phyloP scores from a whole-genome alignment of 2,113 vertebrate genomes.

The Heptranchias perlo region DNA sequence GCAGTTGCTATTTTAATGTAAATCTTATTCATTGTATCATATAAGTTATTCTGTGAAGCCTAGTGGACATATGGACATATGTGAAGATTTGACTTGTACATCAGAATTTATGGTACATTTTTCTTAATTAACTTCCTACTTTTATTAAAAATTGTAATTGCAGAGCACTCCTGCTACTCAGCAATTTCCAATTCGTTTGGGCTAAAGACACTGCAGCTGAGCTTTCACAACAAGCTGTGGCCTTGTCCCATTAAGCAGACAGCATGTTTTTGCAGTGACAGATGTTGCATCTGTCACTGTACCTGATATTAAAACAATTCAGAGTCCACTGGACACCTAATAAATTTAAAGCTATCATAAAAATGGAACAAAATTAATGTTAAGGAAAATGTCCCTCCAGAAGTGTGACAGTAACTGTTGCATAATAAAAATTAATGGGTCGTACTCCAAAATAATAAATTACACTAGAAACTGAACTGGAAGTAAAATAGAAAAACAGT shows the following conservation, averaged over 20 bases:
- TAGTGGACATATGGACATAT: neutral
- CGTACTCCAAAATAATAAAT: neutral
- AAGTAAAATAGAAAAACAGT: neutral
- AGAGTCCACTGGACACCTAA: neutral
- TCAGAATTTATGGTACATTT: neutral
- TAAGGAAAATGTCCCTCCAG: neutral
- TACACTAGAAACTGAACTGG: neutral
- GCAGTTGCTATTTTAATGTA: neutral
- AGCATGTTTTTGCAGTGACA: neutral
- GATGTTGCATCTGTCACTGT: neutral
- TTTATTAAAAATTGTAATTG: slow-evolving; percentile 14
- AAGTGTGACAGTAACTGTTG: neutral
- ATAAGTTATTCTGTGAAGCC: neutral
- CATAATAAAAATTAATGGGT: neutral
- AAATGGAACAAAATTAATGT: neutral
- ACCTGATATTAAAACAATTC: neutral
- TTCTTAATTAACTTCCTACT: neutral
- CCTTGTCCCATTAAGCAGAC: neutral
- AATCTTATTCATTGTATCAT: neutral
- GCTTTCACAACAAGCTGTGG: neutral
- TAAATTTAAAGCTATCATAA: neutral
- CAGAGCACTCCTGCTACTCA: neutral
- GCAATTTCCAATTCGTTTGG: neutral
- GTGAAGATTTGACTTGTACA: neutral
- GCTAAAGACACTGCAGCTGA: neutral